Conservation (phyloP, 1,140 invertebrate genomes). For the Procambarus virginalis region DNA sequence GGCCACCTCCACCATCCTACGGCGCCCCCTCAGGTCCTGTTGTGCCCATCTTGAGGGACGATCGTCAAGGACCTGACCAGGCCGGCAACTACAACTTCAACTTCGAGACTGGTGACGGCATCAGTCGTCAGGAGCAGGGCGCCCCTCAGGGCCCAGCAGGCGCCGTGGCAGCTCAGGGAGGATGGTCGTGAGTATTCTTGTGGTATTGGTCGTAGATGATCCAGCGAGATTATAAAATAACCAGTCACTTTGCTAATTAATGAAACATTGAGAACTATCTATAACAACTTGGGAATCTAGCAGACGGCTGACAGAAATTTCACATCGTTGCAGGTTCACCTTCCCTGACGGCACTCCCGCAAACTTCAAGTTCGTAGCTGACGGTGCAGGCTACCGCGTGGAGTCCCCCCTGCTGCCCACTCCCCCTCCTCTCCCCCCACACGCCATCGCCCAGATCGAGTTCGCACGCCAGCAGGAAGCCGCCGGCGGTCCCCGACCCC, state of each 20-base stretch:
- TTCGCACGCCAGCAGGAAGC: neutral
- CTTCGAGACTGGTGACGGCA: conserved; percentile 47
- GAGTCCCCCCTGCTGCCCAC: neutral
- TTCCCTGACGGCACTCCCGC: neutral
- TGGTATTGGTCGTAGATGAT: neutral
- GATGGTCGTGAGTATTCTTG: conserved; percentile 38
- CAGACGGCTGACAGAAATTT: neutral
- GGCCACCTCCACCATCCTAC: neutral
- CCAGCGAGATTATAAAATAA: neutral
- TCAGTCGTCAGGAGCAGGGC: conserved; percentile 38
- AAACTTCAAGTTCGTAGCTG: neutral
- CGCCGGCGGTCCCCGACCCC: neutral
- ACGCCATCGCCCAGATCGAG: neutral
- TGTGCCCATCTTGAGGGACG: conserved; percentile 35
- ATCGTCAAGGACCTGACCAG: conserved; percentile 33
- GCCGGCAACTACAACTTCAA: conserved; percentile 39
- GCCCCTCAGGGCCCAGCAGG: conserved; percentile 17
- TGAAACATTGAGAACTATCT: neutral
- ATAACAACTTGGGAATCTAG: neutral
- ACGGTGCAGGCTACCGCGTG: neutral
- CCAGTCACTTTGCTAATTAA: neutral
- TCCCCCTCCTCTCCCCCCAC: neutral
- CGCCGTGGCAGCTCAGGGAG: conserved; percentile 35
- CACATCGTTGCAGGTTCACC: neutral
- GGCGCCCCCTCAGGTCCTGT: neutral